Percentiles rank a stretch among this genome's conserved stretches.
Conservation (phyloP, 2,797 vertebrate species). For the Natrix natrix region DNA sequence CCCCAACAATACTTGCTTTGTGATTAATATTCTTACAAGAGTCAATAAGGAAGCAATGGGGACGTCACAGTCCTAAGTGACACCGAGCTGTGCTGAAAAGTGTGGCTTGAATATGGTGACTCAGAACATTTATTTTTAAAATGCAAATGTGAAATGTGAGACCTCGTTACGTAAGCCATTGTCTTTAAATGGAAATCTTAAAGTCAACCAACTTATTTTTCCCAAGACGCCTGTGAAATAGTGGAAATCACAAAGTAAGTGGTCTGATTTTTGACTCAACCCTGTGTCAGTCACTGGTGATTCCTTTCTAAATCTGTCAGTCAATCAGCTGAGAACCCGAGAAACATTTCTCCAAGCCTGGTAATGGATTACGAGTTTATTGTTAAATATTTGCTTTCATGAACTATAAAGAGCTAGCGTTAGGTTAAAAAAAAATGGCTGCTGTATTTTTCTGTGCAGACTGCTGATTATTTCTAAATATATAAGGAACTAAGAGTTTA, state of each 20-base stretch:
- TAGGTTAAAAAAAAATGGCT: neutral
- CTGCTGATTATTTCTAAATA: neutral
- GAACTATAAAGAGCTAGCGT: neutral
- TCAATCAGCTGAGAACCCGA: neutral
- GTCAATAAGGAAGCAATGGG: neutral
- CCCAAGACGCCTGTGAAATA: neutral
- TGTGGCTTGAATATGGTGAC: neutral
- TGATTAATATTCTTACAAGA: neutral
- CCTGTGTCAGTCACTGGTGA: neutral
- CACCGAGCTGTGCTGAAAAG: neutral
- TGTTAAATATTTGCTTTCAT: neutral
- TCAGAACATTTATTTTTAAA: neutral
- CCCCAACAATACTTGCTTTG: constrained; percentile 5
- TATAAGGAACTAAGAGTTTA: neutral
- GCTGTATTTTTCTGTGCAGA: neutral
- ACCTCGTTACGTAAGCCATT: neutral
- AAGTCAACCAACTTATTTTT: neutral
- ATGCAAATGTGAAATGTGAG: neutral
- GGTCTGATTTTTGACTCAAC: neutral
- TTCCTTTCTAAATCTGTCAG: neutral
- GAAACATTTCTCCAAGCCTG: neutral
- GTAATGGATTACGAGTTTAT: neutral
- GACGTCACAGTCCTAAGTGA: neutral
- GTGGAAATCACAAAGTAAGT: neutral
- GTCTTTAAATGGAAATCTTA: neutral